Evolutionary conservation across 2,113 vertebrate species (phyloP).

Genomic region (Melanerpes formicivorus): DNA sequence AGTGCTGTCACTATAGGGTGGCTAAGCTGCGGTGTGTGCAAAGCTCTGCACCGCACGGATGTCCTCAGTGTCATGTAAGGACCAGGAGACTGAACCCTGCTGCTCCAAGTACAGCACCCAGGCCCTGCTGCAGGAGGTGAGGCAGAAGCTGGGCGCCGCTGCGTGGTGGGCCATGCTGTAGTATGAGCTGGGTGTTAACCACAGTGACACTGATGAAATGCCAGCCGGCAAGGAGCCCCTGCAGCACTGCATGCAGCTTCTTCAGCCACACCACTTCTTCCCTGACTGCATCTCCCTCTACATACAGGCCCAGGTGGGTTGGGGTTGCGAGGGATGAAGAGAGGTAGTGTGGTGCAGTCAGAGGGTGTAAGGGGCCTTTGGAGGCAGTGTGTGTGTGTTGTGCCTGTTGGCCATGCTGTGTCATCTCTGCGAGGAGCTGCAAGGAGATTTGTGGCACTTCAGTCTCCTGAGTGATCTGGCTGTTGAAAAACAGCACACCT

Average conservation of each 20-base stretch:
- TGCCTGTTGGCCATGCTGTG: not conserved
- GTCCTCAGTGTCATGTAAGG: conserved; percentile 84
- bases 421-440: fast-evolving
- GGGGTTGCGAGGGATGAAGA: not conserved
- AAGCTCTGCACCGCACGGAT: conserved; percentile 86
- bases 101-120: conserved; percentile 93
- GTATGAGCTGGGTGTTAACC: conserved; percentile 93
- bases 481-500: not conserved
- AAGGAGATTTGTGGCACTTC: fast-evolving
- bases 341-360: not conserved
- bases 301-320: conserved; percentile 89
- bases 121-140: conserved; percentile 87
- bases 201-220: conserved; percentile 94
- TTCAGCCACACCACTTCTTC: conserved; percentile 82
- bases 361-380: not conserved
- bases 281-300: conserved; percentile 86
- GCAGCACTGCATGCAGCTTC: conserved; percentile 85
- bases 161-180: conserved; percentile 84
- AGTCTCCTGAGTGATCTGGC: fast-evolving
- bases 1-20: not conserved
- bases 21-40: conserved; percentile 80
- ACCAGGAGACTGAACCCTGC: conserved; percentile 92
- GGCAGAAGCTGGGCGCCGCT: conserved; percentile 83
- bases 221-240: conserved; percentile 94
- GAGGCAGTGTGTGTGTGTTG: not conserved